These are phyloP conservation scores for Triplophysa siluroides DNA, from an alignment of 2,113 vertebrate genomes.

Conservation along the genomic window DNA sequence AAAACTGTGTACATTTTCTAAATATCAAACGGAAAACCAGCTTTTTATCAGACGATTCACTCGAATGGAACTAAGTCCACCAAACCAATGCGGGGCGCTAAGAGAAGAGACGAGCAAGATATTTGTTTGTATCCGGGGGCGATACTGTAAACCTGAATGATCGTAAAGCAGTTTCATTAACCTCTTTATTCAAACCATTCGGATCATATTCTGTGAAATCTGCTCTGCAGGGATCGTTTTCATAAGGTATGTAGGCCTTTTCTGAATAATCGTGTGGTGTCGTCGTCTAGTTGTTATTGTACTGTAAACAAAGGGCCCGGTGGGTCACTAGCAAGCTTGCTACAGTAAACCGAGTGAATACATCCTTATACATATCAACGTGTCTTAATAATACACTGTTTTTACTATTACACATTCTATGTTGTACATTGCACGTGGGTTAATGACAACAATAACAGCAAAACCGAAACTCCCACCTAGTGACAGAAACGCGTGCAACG, in stretches of 20 bases:
- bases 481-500: neutral
- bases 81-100: slow-evolving; percentile 37
- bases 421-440: slow-evolving; percentile 8
- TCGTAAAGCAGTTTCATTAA: neutral
- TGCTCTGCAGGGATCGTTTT: neutral
- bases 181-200: neutral
- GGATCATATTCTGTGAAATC: neutral
- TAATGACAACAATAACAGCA: slow-evolving; percentile 14
- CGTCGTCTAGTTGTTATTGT: neutral
- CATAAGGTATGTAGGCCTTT: neutral
- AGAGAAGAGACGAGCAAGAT: neutral
- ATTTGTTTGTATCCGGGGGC: neutral
- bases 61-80: neutral
- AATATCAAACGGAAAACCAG: too few relatives aligned
- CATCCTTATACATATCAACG: neutral
- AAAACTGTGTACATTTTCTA: too few relatives aligned
- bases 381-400: neutral
- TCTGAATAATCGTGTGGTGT: neutral
- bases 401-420: neutral
- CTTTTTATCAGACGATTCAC: neutral
- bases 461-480: slow-evolving; percentile 1
- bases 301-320: neutral
- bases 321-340: neutral
- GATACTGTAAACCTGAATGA: neutral
- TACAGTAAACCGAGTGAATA: neutral